Evolutionary conservation across 2,797 vertebrate genomes (phyloP).

Genomic region (Serranus cabrilla): DNA sequence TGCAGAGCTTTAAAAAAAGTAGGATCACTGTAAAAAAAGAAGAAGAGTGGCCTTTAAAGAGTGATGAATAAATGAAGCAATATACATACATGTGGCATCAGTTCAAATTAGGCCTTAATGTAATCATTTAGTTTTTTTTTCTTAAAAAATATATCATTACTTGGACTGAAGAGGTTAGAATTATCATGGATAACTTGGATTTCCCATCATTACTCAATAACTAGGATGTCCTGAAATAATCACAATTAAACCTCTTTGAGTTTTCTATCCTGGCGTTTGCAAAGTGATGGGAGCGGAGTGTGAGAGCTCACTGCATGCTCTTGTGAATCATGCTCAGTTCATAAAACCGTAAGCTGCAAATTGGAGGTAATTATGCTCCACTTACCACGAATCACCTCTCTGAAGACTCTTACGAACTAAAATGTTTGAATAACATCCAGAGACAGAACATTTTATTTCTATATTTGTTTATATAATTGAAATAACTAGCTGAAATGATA

Average conservation of each 20-base stretch:
- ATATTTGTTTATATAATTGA: conserved; percentile 61
- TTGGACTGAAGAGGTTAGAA: conserved; percentile 20
- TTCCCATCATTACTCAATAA: conserved; percentile 26
- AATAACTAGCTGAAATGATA: conserved; percentile 48
- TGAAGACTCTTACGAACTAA: conserved; percentile 62
- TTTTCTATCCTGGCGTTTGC: conserved; percentile 45
- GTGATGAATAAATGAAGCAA: neutral
- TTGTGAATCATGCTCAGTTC: conserved; percentile 64
- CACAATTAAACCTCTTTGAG: neutral
- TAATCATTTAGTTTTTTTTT: conserved; percentile 30
- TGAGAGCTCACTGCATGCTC: conserved; percentile 42
- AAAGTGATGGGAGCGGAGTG: conserved; percentile 38
- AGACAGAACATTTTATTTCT: conserved; percentile 49
- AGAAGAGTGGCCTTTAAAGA: conserved; percentile 10
- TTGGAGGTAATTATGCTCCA: conserved; percentile 76
- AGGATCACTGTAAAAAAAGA: conserved; percentile 19
- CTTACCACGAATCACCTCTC: conserved; percentile 71
- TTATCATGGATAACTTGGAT: conserved; percentile 36
- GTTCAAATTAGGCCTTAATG: conserved; percentile 22
- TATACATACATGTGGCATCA: neutral
- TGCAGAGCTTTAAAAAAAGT: conserved; percentile 22
- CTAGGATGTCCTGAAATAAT: conserved; percentile 14
- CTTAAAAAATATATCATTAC: conserved; percentile 22
- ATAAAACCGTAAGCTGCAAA: conserved; percentile 69
- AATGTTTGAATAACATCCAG: conserved; percentile 61